These are phyloP conservation scores for Bos taurus DNA, from an alignment of 2,113 vertebrate species.

Conservation along the genomic window DNA sequence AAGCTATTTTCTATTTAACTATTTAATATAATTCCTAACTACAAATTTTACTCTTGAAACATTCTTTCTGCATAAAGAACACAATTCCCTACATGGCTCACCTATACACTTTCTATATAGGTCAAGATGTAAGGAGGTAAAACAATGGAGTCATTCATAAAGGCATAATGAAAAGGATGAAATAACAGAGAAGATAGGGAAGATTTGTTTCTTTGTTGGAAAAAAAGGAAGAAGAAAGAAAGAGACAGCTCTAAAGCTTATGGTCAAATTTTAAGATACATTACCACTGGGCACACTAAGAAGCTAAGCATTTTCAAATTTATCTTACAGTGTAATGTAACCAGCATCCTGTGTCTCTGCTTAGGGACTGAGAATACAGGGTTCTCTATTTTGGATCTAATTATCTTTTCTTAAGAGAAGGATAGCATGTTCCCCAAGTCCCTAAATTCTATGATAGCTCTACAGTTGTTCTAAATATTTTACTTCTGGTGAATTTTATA, in stretches of 20 bases:
- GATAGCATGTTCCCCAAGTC: background rate
- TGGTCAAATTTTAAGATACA: conserved; percentile 1
- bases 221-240: background rate
- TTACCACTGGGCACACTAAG: background rate
- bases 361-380: background rate
- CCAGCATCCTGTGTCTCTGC: background rate
- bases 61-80: background rate
- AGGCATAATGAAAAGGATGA: background rate
- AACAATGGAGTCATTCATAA: conserved; percentile 2
- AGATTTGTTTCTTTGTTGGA: background rate
- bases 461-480: background rate
- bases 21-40: conserved; percentile 1
- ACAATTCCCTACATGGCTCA: background rate
- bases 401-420: background rate
- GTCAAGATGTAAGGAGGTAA: background rate
- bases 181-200: background rate
- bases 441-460: background rate
- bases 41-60: conserved; percentile 16
- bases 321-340: background rate
- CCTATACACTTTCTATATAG: background rate
- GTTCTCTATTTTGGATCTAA: background rate
- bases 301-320: conserved; percentile 33
- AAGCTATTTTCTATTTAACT: conserved; percentile 4
- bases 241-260: background rate
- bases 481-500: background rate